Percentiles rank a stretch among this genome's conserved stretches.
Conservation (phyloP, 2,113 vertebrate species). For the Antigone vipio region DNA sequence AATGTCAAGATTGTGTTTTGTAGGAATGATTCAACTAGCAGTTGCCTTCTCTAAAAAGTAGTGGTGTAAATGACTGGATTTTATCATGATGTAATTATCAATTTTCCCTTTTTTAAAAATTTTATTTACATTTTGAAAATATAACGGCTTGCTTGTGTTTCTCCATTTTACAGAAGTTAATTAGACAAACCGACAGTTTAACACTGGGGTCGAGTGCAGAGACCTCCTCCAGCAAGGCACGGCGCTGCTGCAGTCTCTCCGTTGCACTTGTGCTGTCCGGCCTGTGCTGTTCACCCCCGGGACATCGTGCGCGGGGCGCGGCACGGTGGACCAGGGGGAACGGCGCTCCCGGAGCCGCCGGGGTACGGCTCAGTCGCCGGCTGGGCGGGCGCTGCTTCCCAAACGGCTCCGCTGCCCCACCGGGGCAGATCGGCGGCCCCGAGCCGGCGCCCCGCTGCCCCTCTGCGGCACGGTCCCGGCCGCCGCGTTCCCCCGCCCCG, state of each 20-base stretch:
- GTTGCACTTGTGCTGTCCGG: rapidly evolving
- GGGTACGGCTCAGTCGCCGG: neutral
- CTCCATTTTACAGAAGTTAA: neutral
- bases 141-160: neutral
- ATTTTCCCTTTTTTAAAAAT: neutral
- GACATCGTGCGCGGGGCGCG: rapidly evolving
- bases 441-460: too few species aligned
- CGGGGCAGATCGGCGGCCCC: too few species aligned
- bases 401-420: neutral
- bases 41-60: neutral
- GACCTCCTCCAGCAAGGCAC: too few species aligned
- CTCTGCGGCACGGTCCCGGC: neutral
- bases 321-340: rapidly evolving
- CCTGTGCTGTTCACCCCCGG: rapidly evolving
- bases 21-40: neutral
- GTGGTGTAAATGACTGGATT: neutral
- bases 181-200: too few species aligned
- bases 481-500: neutral
- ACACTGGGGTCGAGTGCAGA: too few species aligned
- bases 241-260: rapidly evolving
- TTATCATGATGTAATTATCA: neutral
- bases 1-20: neutral
- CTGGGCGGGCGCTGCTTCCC: neutral
- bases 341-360: too few species aligned
- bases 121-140: neutral